A percentile compares a stretch with the other conserved stretches of the same genome.
Evolutionary conservation across 2,888 invertebrate species (phyloP).

Genomic region (Altica lythri): DNA sequence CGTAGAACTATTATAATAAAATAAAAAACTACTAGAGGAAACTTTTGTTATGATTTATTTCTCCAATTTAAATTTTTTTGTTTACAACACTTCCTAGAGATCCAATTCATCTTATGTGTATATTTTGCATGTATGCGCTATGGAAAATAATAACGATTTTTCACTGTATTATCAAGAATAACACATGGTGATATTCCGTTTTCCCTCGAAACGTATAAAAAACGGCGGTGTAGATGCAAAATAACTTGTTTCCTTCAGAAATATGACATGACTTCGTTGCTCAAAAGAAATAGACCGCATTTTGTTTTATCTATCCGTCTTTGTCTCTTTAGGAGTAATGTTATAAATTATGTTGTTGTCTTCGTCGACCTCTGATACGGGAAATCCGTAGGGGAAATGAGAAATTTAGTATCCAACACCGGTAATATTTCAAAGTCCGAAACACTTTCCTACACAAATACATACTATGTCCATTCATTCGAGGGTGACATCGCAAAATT

Average conservation of each 20-base stretch:
- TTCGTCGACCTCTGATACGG: conserved; percentile 47
- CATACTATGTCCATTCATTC: conserved; percentile 7
- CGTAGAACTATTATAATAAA: too few relatives aligned
- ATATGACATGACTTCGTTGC: conserved; percentile 42
- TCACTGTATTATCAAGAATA: conserved; percentile 17
- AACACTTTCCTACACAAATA: conserved; percentile 46
- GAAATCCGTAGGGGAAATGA: conserved; percentile 49
- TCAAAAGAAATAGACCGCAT: conserved; percentile 30
- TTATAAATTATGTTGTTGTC: conserved; percentile 51
- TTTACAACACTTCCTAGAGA: background rate
- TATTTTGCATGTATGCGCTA: conserved; percentile 1
- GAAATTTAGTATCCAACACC: conserved; percentile 53
- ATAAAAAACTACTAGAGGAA: too few relatives aligned
- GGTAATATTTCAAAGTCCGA: conserved; percentile 55
- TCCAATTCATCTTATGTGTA: conserved; percentile 4
- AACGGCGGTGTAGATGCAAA: conserved; percentile 43
- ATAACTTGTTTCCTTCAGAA: conserved; percentile 46
- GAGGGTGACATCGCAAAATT: conserved; percentile 1
- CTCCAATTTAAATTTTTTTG: too few relatives aligned
- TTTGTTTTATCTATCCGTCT: conserved; percentile 46
- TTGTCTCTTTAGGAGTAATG: conserved; percentile 38
- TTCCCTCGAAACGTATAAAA: conserved; percentile 40
- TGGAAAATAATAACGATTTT: conserved; percentile 21
- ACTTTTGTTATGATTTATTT: too few relatives aligned
- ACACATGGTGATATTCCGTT: conserved; percentile 17